Conservation (phyloP, 2,113 vertebrate genomes). For the Phylloscopus trochilus region DNA sequence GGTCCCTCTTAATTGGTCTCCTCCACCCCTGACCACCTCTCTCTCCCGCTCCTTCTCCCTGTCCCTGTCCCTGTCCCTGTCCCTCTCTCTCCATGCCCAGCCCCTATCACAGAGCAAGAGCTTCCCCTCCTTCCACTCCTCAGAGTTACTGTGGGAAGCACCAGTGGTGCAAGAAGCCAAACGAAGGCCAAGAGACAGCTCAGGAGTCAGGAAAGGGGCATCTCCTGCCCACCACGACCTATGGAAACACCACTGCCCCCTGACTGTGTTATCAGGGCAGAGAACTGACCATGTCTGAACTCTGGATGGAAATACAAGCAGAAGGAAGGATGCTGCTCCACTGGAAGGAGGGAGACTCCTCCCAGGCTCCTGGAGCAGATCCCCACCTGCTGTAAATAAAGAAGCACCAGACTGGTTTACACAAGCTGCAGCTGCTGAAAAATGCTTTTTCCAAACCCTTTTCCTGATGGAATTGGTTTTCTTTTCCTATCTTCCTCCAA, state of each 20-base stretch:
- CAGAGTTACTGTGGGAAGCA: background rate
- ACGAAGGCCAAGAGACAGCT: background rate
- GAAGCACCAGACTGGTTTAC: background rate
- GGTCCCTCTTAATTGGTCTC: background rate
- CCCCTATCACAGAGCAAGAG: background rate
- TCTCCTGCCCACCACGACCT: background rate
- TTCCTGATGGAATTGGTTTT: background rate
- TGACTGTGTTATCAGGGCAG: background rate
- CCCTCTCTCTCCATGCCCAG: background rate
- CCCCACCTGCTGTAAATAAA: background rate
- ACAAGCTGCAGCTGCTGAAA: background rate
- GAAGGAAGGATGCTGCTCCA: background rate
- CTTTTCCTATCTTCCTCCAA: background rate
- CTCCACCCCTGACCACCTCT: background rate
- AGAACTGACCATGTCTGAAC: rapidly evolving
- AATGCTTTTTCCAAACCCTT: background rate
- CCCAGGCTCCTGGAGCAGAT: background rate
- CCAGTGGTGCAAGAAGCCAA: background rate
- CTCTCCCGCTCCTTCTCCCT: too few species aligned
- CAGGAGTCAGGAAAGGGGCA: background rate
- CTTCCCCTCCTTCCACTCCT: background rate
- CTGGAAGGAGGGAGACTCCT: background rate
- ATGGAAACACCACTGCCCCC: background rate
- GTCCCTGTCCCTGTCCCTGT: too few species aligned
- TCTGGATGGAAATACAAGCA: background rate